These are phyloP conservation scores for Venustaconcha ellipsiformis DNA, from an alignment of 1,140 invertebrate genomes.

Conservation along the genomic window DNA sequence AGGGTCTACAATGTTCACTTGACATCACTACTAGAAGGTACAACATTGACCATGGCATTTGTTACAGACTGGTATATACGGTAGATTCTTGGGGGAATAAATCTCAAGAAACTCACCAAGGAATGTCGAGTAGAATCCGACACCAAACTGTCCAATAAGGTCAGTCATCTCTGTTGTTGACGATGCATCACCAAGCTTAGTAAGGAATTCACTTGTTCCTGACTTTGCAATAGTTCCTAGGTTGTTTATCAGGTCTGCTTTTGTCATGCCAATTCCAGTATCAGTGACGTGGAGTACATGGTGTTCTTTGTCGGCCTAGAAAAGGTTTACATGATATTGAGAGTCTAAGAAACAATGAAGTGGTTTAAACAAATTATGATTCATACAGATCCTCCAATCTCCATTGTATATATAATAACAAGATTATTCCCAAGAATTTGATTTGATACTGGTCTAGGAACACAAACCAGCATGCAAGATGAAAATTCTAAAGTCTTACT, in stretches of 20 bases:
- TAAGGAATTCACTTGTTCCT: conserved; percentile 97
- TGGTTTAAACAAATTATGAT: too few species aligned
- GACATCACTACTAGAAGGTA: too few species aligned
- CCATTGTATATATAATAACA: too few species aligned
- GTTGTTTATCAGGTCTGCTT: conserved; percentile 94
- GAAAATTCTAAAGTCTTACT: too few species aligned
- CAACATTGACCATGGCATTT: too few species aligned
- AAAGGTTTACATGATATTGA: neutral
- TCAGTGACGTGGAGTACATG: conserved; percentile 95
- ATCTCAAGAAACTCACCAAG: conserved; percentile 72
- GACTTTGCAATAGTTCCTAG: conserved; percentile 99
- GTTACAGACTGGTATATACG: too few species aligned
- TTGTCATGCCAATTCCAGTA: conserved; percentile 98
- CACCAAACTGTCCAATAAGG: conserved; percentile 88
- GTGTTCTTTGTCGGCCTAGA: conserved; percentile 91
- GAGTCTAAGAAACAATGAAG: too few species aligned
- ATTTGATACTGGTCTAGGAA: too few species aligned
- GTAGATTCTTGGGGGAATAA: neutral
- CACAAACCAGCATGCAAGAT: too few species aligned
- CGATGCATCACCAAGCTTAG: conserved; percentile 86
- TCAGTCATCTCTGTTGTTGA: conserved; percentile 63
- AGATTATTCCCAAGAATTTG: too few species aligned
- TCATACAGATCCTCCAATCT: too few species aligned
- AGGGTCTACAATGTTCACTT: too few species aligned
- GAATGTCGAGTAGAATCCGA: conserved; percentile 98